Percentiles rank a stretch among this genome's conserved stretches.
Conservation (phyloP, 1,140 invertebrate species). For the Platyscapa corneri region DNA sequence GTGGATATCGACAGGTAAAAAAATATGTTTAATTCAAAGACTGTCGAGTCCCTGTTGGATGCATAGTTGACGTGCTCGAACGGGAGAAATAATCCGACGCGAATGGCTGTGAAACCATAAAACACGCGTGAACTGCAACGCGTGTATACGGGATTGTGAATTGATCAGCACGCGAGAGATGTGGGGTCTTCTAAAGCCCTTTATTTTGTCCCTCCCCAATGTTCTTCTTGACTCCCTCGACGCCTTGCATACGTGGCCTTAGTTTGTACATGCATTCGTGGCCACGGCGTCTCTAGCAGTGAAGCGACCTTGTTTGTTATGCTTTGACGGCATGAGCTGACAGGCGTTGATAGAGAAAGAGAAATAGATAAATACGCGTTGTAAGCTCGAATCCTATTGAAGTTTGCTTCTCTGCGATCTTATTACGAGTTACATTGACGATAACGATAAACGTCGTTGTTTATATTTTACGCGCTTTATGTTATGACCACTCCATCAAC, state of each 20-base stretch:
- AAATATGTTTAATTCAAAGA: background rate
- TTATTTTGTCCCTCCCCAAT: background rate
- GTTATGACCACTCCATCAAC: background rate
- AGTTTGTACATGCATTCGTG: background rate
- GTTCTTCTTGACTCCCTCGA: background rate
- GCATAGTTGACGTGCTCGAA: background rate
- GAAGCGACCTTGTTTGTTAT: background rate
- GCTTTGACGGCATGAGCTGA: background rate
- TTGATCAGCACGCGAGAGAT: background rate
- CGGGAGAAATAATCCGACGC: conserved; percentile 13
- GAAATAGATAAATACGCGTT: background rate
- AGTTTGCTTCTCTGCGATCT: background rate
- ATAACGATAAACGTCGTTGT: background rate
- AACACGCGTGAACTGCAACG: background rate
- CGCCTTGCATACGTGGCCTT: background rate
- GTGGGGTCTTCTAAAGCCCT: background rate
- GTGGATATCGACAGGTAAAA: background rate
- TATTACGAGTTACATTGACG: background rate
- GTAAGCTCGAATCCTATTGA: background rate
- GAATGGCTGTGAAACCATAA: conserved; percentile 35
- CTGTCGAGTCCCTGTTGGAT: background rate
- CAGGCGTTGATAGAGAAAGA: background rate
- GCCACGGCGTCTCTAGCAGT: background rate
- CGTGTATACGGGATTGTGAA: background rate
- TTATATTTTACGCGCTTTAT: background rate